Evolutionary conservation across 2,797 vertebrate species (phyloP).

Genomic region (Gouania willdenowi): DNA sequence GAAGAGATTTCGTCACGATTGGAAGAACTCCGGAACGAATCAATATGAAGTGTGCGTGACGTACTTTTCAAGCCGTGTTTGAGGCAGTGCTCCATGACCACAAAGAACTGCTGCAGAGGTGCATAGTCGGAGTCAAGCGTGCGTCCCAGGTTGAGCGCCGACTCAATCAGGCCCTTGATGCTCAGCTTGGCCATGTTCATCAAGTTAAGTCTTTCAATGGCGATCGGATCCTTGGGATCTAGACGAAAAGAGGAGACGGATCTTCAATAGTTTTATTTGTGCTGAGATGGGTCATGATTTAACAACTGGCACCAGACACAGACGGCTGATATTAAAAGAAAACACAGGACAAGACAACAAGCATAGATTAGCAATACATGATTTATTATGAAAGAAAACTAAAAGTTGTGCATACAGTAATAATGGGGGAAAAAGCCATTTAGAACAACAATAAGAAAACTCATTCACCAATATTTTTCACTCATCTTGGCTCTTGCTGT

Average conservation of each 20-base stretch:
- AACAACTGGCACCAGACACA: conserved; percentile 12
- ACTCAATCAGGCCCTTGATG: conserved; percentile 97
- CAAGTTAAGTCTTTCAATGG: conserved; percentile 95
- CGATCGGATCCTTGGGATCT: conserved; percentile 98
- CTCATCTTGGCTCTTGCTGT: no score
- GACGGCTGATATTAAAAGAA: not conserved
- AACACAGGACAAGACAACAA: no score
- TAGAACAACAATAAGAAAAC: no score
- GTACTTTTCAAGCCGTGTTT: conserved; percentile 95
- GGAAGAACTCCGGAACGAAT: fast-evolving
- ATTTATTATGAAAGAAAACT: no score
- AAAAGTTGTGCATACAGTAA: no score
- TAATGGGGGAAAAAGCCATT: no score
- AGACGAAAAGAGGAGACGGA: not conserved
- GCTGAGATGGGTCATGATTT: not conserved
- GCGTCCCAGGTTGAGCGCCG: conserved; percentile 91
- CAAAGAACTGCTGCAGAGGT: conserved; percentile 97
- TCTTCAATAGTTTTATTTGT: not conserved
- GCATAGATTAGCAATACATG: no score
- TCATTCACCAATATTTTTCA: no score
- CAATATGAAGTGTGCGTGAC: not conserved
- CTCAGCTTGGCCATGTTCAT: conserved; percentile 99
- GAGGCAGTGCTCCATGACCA: conserved; percentile 98
- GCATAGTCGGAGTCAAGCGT: conserved; percentile 97
- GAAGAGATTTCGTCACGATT: not conserved